Evolutionary conservation across 2,797 vertebrate species (phyloP).

Genomic region (Lagorchestes hirsutus): DNA sequence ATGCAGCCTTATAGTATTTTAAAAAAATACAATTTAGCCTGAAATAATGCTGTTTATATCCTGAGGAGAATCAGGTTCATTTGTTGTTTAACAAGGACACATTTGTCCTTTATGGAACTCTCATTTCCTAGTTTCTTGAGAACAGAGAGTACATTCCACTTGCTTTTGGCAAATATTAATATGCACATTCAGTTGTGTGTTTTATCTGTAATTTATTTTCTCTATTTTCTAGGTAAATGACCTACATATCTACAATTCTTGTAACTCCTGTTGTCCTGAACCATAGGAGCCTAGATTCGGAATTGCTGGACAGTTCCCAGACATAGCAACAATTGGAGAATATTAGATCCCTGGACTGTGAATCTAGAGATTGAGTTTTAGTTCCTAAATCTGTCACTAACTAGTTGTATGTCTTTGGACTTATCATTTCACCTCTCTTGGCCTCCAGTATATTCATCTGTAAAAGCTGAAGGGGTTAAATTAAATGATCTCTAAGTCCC

Average conservation of each 20-base stretch:
- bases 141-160: constrained; percentile 33
- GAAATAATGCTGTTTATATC: background rate
- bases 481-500: background rate
- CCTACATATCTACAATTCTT: constrained; percentile 51
- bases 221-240: constrained; percentile 55
- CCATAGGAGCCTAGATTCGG: constrained; percentile 12
- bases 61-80: background rate
- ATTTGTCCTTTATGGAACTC: constrained; percentile 47
- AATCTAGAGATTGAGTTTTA: background rate
- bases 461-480: constrained; percentile 42
- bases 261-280: constrained; percentile 36
- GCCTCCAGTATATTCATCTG: constrained; percentile 22
- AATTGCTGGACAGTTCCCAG: constrained; percentile 25
- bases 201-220: constrained; percentile 70
- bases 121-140: constrained; percentile 65
- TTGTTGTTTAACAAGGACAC: constrained; percentile 26
- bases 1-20: background rate
- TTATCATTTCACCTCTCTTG: constrained; percentile 61
- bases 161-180: constrained; percentile 59
- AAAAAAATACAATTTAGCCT: background rate
- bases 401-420: constrained; percentile 22
- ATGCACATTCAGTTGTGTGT: constrained; percentile 11
- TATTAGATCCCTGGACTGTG: constrained; percentile 3
- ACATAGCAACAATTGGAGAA: background rate
- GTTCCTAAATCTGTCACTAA: background rate